These are phyloP conservation scores for Sarcoramphus papa DNA, from an alignment of 2,797 vertebrate genomes.

Conservation along the genomic window DNA sequence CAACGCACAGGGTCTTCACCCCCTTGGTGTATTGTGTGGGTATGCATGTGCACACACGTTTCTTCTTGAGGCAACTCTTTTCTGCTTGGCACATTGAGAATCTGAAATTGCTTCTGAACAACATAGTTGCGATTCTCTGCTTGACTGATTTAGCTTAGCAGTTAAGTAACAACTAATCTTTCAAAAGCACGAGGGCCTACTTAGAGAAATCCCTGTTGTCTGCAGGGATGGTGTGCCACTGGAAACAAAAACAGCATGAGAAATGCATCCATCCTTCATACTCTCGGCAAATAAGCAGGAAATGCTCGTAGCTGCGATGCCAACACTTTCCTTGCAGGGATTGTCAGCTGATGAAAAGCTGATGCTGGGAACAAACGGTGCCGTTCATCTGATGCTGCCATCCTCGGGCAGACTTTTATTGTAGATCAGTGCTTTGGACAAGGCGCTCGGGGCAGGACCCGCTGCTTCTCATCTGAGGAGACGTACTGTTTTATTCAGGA, in stretches of 20 bases:
- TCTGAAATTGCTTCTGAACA: slow-evolving; percentile 10
- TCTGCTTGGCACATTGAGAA: not conserved
- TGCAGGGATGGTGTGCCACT: slow-evolving; percentile 25
- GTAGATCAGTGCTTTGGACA: not conserved
- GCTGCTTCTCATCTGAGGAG: not conserved
- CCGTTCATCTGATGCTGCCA: not conserved
- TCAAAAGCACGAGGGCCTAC: slow-evolving; percentile 62
- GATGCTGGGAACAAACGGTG: not conserved
- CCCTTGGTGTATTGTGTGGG: not conserved
- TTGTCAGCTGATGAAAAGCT: not conserved
- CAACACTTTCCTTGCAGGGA: not conserved
- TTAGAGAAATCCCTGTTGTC: slow-evolving; percentile 64
- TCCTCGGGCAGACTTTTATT: not conserved
- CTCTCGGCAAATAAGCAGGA: not conserved
- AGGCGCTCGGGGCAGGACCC: not conserved
- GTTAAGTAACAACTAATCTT: slow-evolving; percentile 67
- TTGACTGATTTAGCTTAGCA: slow-evolving; percentile 65
- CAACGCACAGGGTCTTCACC: not conserved
- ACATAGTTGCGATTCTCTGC: slow-evolving; percentile 30
- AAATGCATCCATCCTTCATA: slow-evolving; percentile 15
- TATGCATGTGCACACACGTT: not conserved
- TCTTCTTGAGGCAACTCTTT: slow-evolving; percentile 24
- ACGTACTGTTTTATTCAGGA: not conserved
- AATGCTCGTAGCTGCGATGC: not conserved
- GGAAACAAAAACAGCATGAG: slow-evolving; percentile 44